These are phyloP conservation scores for Drosophila watanabei DNA, from an alignment of 1,140 invertebrate species.

Conservation along the genomic window DNA sequence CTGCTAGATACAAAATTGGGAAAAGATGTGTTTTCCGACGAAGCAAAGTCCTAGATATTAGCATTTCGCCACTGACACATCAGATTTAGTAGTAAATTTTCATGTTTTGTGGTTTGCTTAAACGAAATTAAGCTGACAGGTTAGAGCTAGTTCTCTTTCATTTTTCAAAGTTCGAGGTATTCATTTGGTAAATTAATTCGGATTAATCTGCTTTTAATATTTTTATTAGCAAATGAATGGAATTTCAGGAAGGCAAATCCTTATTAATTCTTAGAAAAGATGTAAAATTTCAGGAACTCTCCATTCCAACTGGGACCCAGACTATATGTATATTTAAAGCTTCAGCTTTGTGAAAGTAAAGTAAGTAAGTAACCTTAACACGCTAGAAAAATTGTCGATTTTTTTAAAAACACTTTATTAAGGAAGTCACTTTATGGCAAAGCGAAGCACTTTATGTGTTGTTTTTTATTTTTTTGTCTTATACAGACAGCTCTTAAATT, in stretches of 20 bases:
- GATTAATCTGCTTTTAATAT: not conserved
- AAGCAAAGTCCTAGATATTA: not conserved
- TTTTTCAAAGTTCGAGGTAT: too few relatives aligned
- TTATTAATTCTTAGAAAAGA: not conserved
- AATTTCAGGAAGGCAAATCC: not conserved
- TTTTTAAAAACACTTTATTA: not conserved
- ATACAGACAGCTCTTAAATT: not conserved
- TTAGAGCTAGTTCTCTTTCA: not conserved
- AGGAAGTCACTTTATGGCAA: not conserved
- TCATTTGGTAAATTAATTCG: not conserved
- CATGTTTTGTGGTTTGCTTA: not conserved
- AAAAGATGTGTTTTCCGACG: not conserved
- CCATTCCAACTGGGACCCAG: too few relatives aligned
- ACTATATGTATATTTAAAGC: not conserved
- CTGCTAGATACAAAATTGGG: constrained; percentile 3
- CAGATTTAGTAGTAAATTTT: too few relatives aligned
- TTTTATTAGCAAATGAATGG: not conserved
- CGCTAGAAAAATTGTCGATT: not conserved
- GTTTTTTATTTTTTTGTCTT: not conserved
- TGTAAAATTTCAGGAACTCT: not conserved
- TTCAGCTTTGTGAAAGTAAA: not conserved
- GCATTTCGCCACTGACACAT: not conserved
- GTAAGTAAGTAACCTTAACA: not conserved
- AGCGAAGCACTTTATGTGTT: not conserved
- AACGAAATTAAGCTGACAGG: not conserved